Conservation (phyloP, 2,797 vertebrate species). For the Crax fasciolata region DNA sequence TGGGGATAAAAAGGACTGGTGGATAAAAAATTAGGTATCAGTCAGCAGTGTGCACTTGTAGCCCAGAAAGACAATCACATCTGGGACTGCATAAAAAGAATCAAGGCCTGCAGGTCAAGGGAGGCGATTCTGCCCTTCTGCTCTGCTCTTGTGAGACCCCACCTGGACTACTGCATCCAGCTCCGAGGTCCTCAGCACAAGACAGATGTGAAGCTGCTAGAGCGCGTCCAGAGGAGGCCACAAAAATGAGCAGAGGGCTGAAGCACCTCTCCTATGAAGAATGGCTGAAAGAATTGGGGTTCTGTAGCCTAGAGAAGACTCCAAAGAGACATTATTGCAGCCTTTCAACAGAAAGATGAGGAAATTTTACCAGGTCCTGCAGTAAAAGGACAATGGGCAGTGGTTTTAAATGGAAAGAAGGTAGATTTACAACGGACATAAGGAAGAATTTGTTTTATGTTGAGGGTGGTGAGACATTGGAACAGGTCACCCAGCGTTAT, state of each 20-base stretch:
- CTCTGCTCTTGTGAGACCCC: neutral
- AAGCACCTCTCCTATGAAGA: neutral
- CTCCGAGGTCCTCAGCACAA: neutral
- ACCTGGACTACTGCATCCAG: no score
- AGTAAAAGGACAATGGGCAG: neutral
- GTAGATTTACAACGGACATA: neutral
- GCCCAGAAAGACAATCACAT: neutral
- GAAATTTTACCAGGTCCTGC: neutral
- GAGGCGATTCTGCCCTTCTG: neutral
- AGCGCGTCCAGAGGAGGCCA: neutral
- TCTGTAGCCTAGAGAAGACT: neutral
- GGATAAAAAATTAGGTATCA: neutral
- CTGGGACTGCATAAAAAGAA: neutral
- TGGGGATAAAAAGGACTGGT: no score
- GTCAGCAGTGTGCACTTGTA: neutral
- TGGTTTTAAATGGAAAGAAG: neutral
- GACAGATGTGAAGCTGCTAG: neutral
- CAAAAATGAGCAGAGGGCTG: neutral
- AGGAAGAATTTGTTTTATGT: neutral
- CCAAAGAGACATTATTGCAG: neutral
- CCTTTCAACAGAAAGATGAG: neutral
- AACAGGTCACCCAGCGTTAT: neutral
- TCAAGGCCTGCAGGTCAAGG: neutral
- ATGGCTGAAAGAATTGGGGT: neutral
- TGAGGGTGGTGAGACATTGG: neutral